Evolutionary conservation across 2,888 invertebrate genomes (phyloP), one percentile per base, ranked within the genome.

Genomic region (Biston stratarius): DNA sequence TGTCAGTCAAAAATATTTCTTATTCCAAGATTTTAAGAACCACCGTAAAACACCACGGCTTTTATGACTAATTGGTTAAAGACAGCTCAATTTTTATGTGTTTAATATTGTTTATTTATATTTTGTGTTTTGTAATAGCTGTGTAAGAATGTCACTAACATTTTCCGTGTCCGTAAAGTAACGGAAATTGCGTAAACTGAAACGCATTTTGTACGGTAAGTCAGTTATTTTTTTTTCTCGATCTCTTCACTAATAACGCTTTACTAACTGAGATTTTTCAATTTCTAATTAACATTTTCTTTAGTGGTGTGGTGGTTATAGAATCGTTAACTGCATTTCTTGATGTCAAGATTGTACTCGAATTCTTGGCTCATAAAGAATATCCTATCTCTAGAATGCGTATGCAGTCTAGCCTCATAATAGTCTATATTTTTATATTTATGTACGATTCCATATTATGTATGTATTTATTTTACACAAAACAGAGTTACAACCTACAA

Each of bases 401-500:
- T 90, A 89, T 85, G 79, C 79, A 79, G 80, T 70, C 81, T 80
- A 74, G 71, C 82, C 81, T 78, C 77, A 66, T 76, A 53, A 15
- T 15, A 59, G 57, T 76, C 74, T 51, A 40, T 59, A 59, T 61
- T 80, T 24, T 53, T 40, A 40, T 53, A 75, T 78, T 69, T 82
- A 77, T 83, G 80, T 83, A 74, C 67, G 66, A 74, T 61, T 72
- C 63, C 71, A 47, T 69, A 66, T 68, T 78, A 75, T 80, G 75
- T 81, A 83, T 79, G 76, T 83, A 83, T 78, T 74, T 74, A 72
- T 80, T 74, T 84, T 75, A 77, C 71, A 79, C 79, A 74, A 74
- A 83, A 87, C 92, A 94, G 94, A 94, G 92, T 74, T 94, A 94
- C 94, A 94, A 91, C 84, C 85, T 94, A 74, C 93, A 92, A 84